Evolutionary conservation across 2,113 vertebrate genomes (phyloP).

Genomic region (Riparia riparia): DNA sequence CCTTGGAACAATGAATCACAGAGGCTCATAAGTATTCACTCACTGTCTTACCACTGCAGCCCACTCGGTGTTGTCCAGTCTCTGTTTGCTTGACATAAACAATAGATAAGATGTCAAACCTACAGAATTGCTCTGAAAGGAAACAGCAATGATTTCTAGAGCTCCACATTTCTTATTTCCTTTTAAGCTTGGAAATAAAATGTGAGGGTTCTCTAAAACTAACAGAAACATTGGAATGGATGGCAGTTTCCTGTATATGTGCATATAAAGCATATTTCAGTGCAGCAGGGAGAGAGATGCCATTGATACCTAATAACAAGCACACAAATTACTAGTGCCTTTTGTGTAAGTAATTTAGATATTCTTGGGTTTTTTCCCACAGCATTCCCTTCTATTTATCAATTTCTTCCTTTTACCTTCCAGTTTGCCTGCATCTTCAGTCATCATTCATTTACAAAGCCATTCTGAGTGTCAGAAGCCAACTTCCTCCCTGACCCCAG

Average conservation of each 20-base stretch:
- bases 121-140: slow-evolving; percentile 21
- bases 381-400: neutral
- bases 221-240: neutral
- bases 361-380: neutral
- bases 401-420: slow-evolving; percentile 17
- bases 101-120: slow-evolving; percentile 52
- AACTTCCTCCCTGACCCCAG: slow-evolving; percentile 46
- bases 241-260: neutral
- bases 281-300: neutral
- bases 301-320: slow-evolving; percentile 16
- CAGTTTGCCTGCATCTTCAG: slow-evolving; percentile 2
- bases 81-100: slow-evolving; percentile 53
- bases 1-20: slow-evolving; percentile 55
- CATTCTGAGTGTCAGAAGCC: slow-evolving; percentile 50
- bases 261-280: neutral
- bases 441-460: slow-evolving; percentile 61
- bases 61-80: slow-evolving; percentile 21
- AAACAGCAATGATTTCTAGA: neutral
- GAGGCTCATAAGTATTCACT: slow-evolving; percentile 42
- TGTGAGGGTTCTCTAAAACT: neutral
- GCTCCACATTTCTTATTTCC: slow-evolving; percentile 22
- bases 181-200: slow-evolving; percentile 36
- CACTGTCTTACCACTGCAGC: slow-evolving; percentile 2
- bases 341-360: slow-evolving; percentile 43
- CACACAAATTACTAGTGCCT: slow-evolving; percentile 24